Evolutionary conservation across 2,797 vertebrate species (phyloP).

Genomic region (Schizothorax lantsangensis): DNA sequence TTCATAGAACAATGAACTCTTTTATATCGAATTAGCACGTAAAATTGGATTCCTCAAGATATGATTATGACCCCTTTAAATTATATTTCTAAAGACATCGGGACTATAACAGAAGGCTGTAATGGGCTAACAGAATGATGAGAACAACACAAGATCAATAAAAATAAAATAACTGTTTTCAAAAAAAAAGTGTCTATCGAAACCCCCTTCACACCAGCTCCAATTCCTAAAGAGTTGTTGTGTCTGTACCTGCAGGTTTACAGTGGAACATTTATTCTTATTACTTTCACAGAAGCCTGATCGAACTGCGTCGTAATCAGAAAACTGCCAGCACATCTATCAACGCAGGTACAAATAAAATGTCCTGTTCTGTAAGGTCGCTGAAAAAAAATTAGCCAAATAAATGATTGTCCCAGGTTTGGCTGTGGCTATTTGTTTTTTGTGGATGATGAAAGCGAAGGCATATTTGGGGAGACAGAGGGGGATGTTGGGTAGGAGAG

Average conservation of each 20-base stretch:
- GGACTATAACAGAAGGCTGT: conserved; percentile 1
- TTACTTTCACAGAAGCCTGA: conserved; percentile 77
- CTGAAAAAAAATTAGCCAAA: conserved; percentile 59
- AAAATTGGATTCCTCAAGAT: conserved; percentile 4
- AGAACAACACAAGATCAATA: conserved; percentile 30
- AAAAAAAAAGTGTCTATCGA: not conserved
- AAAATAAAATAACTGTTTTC: conserved; percentile 26
- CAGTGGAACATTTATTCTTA: conserved; percentile 82
- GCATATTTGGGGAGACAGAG: conserved; percentile 75
- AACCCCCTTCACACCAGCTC: conserved; percentile 8
- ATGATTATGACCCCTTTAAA: not conserved
- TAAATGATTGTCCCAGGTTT: conserved; percentile 63
- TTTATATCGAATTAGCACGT: not conserved
- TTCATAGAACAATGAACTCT: not conserved
- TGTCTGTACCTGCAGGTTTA: conserved; percentile 58
- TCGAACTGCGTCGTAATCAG: conserved; percentile 84
- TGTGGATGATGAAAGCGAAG: conserved; percentile 78
- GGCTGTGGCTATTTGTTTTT: conserved; percentile 60
- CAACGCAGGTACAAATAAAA: conserved; percentile 82
- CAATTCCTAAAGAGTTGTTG: conserved; percentile 41
- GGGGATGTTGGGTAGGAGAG: conserved; percentile 69
- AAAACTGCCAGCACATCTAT: conserved; percentile 84
- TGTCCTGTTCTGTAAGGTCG: conserved; percentile 60
- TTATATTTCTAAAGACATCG: conserved; percentile 12
- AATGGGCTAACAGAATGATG: conserved; percentile 25